Evolutionary conservation across 2,797 vertebrate species (phyloP).

Genomic region (Alouatta caraya): DNA sequence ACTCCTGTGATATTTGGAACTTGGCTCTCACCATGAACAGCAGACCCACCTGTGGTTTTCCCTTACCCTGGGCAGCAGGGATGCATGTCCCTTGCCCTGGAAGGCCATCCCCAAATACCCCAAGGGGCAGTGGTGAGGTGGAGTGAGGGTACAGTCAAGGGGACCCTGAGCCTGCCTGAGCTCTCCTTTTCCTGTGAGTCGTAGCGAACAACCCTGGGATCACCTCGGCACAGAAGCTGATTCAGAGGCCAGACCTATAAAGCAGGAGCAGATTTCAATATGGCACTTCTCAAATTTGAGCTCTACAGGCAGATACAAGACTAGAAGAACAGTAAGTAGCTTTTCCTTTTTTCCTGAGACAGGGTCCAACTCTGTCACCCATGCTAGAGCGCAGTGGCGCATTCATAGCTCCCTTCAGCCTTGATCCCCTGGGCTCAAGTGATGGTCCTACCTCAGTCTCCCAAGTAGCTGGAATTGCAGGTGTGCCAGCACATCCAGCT

Average conservation of each 20-base stretch:
- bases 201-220: not conserved
- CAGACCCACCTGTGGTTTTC: not conserved
- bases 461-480: not conserved
- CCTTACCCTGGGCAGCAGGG: not conserved
- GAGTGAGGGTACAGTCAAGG: not conserved
- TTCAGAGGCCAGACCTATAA: not conserved
- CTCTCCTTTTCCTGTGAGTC: not conserved
- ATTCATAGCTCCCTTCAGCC: not conserved
- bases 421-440: not conserved
- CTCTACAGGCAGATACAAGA: not conserved
- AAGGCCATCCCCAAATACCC: too few relatives aligned
- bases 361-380: not conserved
- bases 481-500: not conserved
- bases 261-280: accelerated
- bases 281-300: not conserved
- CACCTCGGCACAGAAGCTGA: accelerated
- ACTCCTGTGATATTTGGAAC: accelerated
- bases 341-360: not conserved
- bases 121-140: accelerated
- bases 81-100: accelerated
- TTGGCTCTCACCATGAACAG: not conserved
- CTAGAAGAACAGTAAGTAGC: not conserved
- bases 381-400: not conserved
- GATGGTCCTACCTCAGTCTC: not conserved
- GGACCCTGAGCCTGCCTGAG: too few relatives aligned